These are phyloP conservation scores for Ornithoptera alexandrae DNA, from an alignment of 2,888 invertebrate genomes.

Conservation along the genomic window DNA sequence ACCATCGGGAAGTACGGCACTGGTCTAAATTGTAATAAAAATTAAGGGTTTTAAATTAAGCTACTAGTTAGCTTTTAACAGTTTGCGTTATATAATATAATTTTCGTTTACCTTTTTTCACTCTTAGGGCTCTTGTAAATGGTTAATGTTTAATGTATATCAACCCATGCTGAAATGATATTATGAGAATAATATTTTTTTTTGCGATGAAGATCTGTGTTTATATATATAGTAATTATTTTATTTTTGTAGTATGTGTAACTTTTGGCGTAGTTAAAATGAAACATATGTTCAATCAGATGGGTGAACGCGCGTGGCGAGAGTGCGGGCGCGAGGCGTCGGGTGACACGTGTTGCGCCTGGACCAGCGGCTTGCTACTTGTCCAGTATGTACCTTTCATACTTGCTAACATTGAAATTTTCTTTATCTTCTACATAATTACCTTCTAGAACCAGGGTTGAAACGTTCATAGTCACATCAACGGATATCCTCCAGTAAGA, in stretches of 20 bases:
- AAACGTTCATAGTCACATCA: background rate
- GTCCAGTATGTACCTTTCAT: constrained; percentile 55
- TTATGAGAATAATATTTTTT: background rate
- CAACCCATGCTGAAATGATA: too few relatives aligned
- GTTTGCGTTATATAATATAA: too few relatives aligned
- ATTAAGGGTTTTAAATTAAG: too few relatives aligned
- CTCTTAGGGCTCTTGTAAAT: too few relatives aligned
- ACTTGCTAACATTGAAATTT: background rate
- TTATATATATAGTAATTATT: background rate
- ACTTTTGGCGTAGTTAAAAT: constrained; percentile 45
- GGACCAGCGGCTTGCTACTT: constrained; percentile 51
- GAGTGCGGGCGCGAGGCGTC: constrained; percentile 66
- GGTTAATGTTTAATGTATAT: too few relatives aligned
- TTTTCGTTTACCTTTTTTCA: too few relatives aligned
- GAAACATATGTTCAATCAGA: constrained; percentile 61
- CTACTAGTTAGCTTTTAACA: too few relatives aligned
- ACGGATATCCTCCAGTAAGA: too few relatives aligned
- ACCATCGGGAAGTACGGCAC: too few relatives aligned
- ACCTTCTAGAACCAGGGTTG: background rate
- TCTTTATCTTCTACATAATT: background rate
- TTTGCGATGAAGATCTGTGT: background rate
- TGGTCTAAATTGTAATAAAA: too few relatives aligned
- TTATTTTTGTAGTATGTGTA: background rate
- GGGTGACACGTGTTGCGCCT: constrained; percentile 63
- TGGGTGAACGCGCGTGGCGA: constrained; percentile 68